Base-by-base conservation (phyloP, 2,113 vertebrate species). In the Lepus timidus region DNA sequence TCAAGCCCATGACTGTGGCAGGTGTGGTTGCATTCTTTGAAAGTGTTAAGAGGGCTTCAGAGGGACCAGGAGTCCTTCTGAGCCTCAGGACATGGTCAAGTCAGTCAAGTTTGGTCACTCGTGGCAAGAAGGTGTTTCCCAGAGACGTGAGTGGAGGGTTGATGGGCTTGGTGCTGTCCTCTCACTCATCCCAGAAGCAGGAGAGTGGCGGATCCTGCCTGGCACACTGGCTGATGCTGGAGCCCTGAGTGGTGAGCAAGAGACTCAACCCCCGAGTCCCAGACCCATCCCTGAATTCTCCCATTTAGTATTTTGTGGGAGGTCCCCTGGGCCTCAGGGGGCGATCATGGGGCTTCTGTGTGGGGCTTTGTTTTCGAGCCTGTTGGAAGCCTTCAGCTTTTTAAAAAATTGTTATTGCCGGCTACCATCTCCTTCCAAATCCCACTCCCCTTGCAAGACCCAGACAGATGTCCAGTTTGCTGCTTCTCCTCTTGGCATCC, bases 391-490 rank as follows among this genome's bases (percentile, higher is more conserved):
- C 62, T 52, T n/a, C 17, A 12, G 55, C 22, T 31, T 71, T 71
- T 58, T 16, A 49, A 33, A 20, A 58, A 87, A 64, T 62, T 51
- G 80, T 16, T 12, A 31, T 44, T 44, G 44, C 52, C 36, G 80
- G 52, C 27, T 76, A 52, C 62, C 25, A 5, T 87, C 84, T 89
- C 62, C 88, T 78, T 81, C 44, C 76, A 90, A 91, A 67, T 29
- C 33, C 14, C 0, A 14, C 27, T 85, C 58, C 25, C 68, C n/a
- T 83, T 31, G 67, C 52, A 76, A 65, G n/a, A 55, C 22, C 25
- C 17, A 80, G 78, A 29, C 70, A 71, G 71, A 85, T 36, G 20
- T 84, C n/a, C 36, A 36, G 74, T 88, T 80, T 67, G 44, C 81
- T 58, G 81, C 61, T 22, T 4, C 44, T 49, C 39, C 49, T 51